Base-by-base conservation (phyloP, 2,113 vertebrate species). In the Ptilonorhynchus violaceus region DNA sequence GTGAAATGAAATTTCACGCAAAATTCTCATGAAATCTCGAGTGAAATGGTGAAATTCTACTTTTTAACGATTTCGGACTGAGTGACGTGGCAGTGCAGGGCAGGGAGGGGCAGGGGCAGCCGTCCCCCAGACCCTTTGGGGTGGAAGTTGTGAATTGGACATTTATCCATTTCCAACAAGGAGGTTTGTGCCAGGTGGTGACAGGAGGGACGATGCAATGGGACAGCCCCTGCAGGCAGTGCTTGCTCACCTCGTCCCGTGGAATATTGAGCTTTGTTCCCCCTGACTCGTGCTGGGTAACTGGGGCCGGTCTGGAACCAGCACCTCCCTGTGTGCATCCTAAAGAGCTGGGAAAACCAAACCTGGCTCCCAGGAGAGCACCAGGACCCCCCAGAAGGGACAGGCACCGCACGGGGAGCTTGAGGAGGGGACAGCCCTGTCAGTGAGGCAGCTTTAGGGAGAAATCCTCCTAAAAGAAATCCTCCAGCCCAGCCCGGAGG, bases 341-440 rank as follows among this genome's bases (percentile, higher is more conserved):
- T 19, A 27, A 25, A 72, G 44, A 35, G 47, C 39, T 53, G 49
- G 25, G 18, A 47, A 87, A 76, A 4, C 41, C 28, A 28, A 67
- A 31, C 20, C 39, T 37, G 41, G 33, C 39, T 68, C 35, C 35
- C 41, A 63, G 52, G 42, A 74, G 68, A 89, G 72, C 59, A 18
- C 30, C 2, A 1, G 33, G 50, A 44, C 10, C 13, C 13, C 15
- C 35, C 69, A 44, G 80, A 23, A 74, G 4, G n/a, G 50, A 44
- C n/a, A 39, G 37, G 25, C 47, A 44, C 21, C 49, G 11, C 0
- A 0, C 70, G 20, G 37, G 56, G 56, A 41, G 25, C 67, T 63
- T 1, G 3, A 62, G 60, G 50, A 44, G 28, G 42, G 42, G 42
- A 73, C 37, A 37, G 0, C 64, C 1, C 0, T 27, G 16, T 20